Evolutionary conservation across 2,888 invertebrate species (phyloP).

Genomic region (Flabesymbios commensalis): DNA sequence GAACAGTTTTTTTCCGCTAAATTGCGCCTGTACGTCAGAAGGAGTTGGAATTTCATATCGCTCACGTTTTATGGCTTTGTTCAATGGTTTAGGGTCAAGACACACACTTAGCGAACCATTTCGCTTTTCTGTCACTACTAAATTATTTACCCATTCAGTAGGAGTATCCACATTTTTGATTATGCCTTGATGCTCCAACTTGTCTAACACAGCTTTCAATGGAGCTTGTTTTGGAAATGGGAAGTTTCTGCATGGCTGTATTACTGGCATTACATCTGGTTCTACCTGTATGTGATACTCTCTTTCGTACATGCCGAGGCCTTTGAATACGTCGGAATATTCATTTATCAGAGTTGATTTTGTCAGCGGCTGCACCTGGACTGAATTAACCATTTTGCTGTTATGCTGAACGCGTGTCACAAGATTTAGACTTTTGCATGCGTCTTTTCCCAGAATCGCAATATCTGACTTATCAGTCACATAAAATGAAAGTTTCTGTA

Average conservation of each 20-base stretch:
- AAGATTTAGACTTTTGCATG: conserved; percentile 4
- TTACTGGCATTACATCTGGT: conserved; percentile 10
- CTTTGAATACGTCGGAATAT: conserved; percentile 14
- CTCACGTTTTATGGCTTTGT: conserved; percentile 22
- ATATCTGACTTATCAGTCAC: neutral
- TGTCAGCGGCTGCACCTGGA: neutral
- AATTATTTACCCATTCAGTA: conserved; percentile 32
- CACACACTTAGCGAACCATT: conserved; percentile 26
- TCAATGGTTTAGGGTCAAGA: conserved; percentile 22
- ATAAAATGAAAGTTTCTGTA: conserved; percentile 5
- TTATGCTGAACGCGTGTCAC: conserved; percentile 1
- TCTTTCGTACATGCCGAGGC: conserved; percentile 6
- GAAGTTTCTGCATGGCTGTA: conserved; percentile 17
- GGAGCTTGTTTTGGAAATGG: conserved; percentile 12
- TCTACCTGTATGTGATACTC: conserved; percentile 18
- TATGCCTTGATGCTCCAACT: conserved; percentile 22
- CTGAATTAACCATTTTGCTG: neutral
- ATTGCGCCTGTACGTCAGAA: conserved; percentile 13
- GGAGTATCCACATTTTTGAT: conserved; percentile 25
- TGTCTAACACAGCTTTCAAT: conserved; percentile 13
- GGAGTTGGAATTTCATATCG: conserved; percentile 24
- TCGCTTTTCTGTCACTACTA: conserved; percentile 28
- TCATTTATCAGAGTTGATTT: neutral
- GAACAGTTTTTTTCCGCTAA: conserved; percentile 27
- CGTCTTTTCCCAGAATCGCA: neutral